A percentile compares a stretch with the other conserved stretches of the same genome.
Conservation (phyloP, 2,797 vertebrate species). For the Periophthalmus magnuspinnatus region DNA sequence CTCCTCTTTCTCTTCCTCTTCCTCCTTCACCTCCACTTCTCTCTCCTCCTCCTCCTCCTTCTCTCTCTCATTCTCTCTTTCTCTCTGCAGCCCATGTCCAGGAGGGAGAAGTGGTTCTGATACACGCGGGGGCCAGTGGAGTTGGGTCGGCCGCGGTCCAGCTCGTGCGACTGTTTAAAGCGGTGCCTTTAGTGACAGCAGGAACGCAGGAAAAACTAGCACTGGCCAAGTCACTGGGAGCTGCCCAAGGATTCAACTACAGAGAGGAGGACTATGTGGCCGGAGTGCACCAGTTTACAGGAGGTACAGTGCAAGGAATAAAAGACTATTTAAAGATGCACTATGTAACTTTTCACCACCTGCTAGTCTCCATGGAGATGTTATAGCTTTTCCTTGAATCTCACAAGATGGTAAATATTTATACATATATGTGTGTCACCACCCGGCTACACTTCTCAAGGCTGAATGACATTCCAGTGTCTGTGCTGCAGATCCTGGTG, state of each 20-base stretch:
- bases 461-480: no score
- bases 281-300: slow-evolving; percentile 77
- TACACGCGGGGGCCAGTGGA: slow-evolving; percentile 83
- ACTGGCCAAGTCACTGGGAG: slow-evolving; percentile 72
- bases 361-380: no score
- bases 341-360: neutral
- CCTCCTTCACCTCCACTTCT: no score
- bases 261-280: slow-evolving; percentile 79
- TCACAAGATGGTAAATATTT: no score
- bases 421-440: no score
- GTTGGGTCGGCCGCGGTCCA: slow-evolving; percentile 87
- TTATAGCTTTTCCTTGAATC: no score
- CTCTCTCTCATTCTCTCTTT: no score
- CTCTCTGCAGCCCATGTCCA: slow-evolving; percentile 77
- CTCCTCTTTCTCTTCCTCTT: no score
- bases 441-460: no score
- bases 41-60: no score
- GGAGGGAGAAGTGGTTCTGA: slow-evolving; percentile 79
- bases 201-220: slow-evolving; percentile 81
- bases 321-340: neutral
- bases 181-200: slow-evolving; percentile 81
- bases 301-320: slow-evolving; percentile 59
- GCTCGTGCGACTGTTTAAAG: slow-evolving; percentile 76
- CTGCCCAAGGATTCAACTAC: slow-evolving; percentile 84
- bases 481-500: no score